Evolutionary conservation across 2,797 vertebrate species (phyloP).

Genomic region (Buceros bicornis): DNA sequence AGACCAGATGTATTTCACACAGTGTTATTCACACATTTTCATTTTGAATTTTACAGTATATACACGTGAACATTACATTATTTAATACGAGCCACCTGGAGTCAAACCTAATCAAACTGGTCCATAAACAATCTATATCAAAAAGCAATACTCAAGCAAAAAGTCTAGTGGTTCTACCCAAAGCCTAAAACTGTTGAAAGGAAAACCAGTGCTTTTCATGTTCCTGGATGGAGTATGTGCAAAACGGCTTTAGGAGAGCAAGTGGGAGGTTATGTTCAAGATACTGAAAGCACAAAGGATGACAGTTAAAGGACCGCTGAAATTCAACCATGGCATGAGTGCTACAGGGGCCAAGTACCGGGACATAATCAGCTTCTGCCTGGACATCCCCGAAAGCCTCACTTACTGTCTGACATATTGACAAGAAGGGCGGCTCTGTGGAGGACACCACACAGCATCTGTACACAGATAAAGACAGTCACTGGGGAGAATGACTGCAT

Average conservation of each 20-base stretch:
- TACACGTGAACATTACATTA: slow-evolving; percentile 85
- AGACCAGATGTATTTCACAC: slow-evolving; percentile 84
- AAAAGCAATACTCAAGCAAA: slow-evolving; percentile 72
- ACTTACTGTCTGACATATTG: fast-evolving
- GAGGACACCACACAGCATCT: background rate
- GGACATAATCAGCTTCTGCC: background rate
- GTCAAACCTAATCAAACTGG: slow-evolving; percentile 80
- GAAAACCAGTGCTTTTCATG: slow-evolving; percentile 50
- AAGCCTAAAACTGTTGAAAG: slow-evolving; percentile 45
- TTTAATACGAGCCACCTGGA: slow-evolving; percentile 80
- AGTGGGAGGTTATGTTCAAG: slow-evolving; percentile 30
- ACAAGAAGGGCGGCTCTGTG: background rate
- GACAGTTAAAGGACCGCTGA: slow-evolving; percentile 26
- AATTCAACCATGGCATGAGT: slow-evolving; percentile 38
- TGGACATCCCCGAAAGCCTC: background rate
- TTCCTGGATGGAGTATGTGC: slow-evolving; percentile 56
- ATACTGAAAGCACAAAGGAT: slow-evolving; percentile 7
- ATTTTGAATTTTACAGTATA: slow-evolving; percentile 86
- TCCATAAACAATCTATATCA: slow-evolving; percentile 77
- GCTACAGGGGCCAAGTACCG: slow-evolving; percentile 16
- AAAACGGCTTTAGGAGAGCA: slow-evolving; percentile 60
- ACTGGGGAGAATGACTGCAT: background rate
- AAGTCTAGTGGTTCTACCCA: slow-evolving; percentile 74
- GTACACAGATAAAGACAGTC: background rate
- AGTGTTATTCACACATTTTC: slow-evolving; percentile 86